Evolutionary conservation across 1,140 invertebrate genomes (phyloP).

Genomic region (Euura saliciscinereae): DNA sequence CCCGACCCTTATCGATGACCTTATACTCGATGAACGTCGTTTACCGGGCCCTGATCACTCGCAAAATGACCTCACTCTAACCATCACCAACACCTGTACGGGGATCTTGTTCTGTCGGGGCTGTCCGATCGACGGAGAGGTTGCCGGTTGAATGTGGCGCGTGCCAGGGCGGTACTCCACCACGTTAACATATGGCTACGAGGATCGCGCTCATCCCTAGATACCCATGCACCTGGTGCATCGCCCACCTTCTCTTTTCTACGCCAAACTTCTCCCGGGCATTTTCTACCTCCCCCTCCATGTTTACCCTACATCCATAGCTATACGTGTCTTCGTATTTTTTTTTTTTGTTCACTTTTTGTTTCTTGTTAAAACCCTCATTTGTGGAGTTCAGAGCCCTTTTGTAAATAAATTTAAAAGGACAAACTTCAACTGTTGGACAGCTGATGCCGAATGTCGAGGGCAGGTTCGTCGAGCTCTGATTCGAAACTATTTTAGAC

Average conservation of each 20-base stretch:
- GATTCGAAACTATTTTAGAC: no score
- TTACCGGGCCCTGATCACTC: no score
- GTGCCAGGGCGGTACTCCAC: slow-evolving; percentile 3
- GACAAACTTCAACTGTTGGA: background rate
- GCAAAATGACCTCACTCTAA: background rate
- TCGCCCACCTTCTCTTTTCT: background rate
- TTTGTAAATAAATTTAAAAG: background rate
- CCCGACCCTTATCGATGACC: background rate
- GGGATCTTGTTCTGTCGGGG: background rate
- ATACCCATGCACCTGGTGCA: slow-evolving; percentile 5
- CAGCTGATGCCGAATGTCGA: background rate
- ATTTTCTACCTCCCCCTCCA: background rate
- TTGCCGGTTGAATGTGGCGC: slow-evolving; percentile 6
- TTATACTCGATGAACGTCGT: no score
- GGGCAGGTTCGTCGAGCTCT: no score
- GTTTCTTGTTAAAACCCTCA: no score
- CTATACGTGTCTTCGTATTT: background rate
- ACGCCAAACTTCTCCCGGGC: slow-evolving; percentile 1
- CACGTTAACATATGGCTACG: background rate
- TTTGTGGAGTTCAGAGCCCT: no score
- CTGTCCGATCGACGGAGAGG: slow-evolving; percentile 3
- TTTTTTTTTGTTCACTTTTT: no score
- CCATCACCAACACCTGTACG: background rate
- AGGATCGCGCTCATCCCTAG: background rate
- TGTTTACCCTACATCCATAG: background rate